phyloP scores from a whole-genome alignment of 2,888 invertebrate species.

The Pseudanteris insignis region DNA sequence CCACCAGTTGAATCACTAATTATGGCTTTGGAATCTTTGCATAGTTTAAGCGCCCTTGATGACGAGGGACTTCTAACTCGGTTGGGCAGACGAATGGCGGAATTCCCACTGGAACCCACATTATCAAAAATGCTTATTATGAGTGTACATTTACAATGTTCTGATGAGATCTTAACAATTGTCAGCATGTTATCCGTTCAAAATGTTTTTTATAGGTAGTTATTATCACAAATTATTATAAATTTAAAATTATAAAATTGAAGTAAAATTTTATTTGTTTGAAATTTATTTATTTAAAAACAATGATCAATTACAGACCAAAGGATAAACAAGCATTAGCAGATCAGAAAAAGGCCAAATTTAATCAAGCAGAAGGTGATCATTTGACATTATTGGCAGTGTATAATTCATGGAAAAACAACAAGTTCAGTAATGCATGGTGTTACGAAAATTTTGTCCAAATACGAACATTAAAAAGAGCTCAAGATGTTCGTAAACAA shows the following conservation, averaged over 20 bases:
- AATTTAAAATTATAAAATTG: too few species aligned
- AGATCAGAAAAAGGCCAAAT: conserved; percentile 99
- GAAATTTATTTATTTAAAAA: conserved; percentile 14
- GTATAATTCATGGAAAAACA: conserved; percentile 99
- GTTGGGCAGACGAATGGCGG: conserved; percentile 93
- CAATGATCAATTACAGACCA: conserved; percentile 72
- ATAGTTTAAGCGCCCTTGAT: conserved; percentile 95
- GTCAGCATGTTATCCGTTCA: conserved; percentile 99
- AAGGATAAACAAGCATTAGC: conserved; percentile 97
- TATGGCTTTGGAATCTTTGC: conserved; percentile 96
- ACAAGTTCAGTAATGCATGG: conserved; percentile 99
- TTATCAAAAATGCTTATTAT: conserved; percentile 98
- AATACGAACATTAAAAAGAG: conserved; percentile 93
- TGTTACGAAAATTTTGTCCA: conserved; percentile 99
- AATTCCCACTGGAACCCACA: conserved; percentile 98
- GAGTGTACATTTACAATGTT: conserved; percentile 97
- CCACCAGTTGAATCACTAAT: conserved; percentile 98
- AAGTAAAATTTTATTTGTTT: too few species aligned
- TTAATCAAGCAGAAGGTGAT: conserved; percentile 98
- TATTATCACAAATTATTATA: too few species aligned
- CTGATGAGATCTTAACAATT: conserved; percentile 97
- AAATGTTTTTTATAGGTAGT: conserved; percentile 90
- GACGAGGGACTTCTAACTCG: conserved; percentile 85
- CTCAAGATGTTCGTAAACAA: conserved; percentile 98
- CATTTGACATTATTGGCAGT: conserved; percentile 97